These are phyloP conservation scores for Menura novaehollandiae DNA, from an alignment of 2,113 vertebrate genomes.

Conservation along the genomic window DNA sequence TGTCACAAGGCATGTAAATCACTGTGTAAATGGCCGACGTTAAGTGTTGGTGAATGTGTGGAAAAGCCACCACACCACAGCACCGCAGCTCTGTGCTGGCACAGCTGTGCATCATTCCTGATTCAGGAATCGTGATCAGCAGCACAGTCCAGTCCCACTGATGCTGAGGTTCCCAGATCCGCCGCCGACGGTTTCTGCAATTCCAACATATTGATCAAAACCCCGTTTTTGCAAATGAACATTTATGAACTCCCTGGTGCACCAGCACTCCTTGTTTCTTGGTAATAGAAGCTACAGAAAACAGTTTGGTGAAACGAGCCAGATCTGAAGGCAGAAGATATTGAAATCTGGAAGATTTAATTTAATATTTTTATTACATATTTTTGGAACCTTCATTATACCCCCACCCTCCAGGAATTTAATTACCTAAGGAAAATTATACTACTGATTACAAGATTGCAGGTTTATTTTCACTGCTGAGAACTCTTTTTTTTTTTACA, in stretches of 20 bases:
- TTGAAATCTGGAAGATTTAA: slow-evolving; percentile 63
- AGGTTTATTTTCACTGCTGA: slow-evolving; percentile 68
- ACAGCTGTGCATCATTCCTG: rapidly evolving
- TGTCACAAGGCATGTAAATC: not conserved
- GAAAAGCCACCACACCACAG: not conserved
- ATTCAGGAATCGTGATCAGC: rapidly evolving
- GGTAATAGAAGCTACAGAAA: not conserved
- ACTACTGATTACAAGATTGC: slow-evolving; percentile 73
- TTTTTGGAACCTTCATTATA: slow-evolving; percentile 70
- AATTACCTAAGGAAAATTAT: slow-evolving; percentile 73
- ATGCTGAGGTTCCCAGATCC: rapidly evolving
- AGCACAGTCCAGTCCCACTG: not conserved
- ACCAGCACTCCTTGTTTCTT: not conserved
- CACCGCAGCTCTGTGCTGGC: not conserved
- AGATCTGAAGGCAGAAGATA: slow-evolving; percentile 50
- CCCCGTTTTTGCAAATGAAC: not conserved
- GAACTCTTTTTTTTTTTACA: slow-evolving; percentile 18
- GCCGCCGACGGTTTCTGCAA: rapidly evolving
- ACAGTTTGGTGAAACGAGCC: not conserved
- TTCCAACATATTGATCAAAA: not conserved
- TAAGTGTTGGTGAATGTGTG: not conserved
- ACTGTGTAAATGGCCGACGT: not conserved
- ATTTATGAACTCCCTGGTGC: not conserved
- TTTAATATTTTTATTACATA: slow-evolving; percentile 64
- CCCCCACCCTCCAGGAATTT: slow-evolving; percentile 52